phyloP scores from a whole-genome alignment of 2,797 vertebrate genomes.

The Anableps anableps region DNA sequence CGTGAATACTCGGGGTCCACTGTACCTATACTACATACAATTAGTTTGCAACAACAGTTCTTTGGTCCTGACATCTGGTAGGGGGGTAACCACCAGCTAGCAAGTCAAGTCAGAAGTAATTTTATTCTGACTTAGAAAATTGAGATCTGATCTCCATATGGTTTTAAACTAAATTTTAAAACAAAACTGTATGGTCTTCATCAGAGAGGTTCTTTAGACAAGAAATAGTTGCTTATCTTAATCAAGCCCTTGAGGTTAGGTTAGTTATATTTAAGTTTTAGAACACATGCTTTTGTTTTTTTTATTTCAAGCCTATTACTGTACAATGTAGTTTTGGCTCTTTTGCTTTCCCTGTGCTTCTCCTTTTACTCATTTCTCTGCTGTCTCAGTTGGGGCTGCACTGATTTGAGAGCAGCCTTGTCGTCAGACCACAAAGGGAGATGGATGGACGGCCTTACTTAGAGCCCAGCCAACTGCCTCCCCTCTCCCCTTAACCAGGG shows the following conservation, averaged over 20 bases:
- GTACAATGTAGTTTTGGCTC: slow-evolving; percentile 19
- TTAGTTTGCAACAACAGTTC: too few species aligned
- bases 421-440: slow-evolving; percentile 68
- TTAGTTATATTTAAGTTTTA: slow-evolving; percentile 21
- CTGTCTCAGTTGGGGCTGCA: slow-evolving; percentile 45
- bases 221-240: neutral
- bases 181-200: slow-evolving; percentile 5
- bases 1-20: too few species aligned
- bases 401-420: slow-evolving; percentile 59
- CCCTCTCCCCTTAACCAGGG: slow-evolving; percentile 65
- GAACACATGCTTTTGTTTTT: slow-evolving; percentile 26
- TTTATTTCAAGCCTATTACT: slow-evolving; percentile 25
- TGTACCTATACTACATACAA: too few species aligned
- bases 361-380: slow-evolving; percentile 41
- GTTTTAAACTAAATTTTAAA: neutral
- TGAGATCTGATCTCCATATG: neutral
- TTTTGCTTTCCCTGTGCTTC: slow-evolving; percentile 20
- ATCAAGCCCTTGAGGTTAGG: neutral
- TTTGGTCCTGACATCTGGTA: too few species aligned
- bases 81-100: too few species aligned
- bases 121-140: neutral
- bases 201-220: neutral
- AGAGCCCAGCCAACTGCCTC: slow-evolving; percentile 66
- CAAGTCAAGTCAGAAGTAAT: neutral
- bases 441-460: slow-evolving; percentile 71